These are phyloP conservation scores for Polylopha cassiicola DNA, from an alignment of 2,888 invertebrate species.

Conservation along the genomic window DNA sequence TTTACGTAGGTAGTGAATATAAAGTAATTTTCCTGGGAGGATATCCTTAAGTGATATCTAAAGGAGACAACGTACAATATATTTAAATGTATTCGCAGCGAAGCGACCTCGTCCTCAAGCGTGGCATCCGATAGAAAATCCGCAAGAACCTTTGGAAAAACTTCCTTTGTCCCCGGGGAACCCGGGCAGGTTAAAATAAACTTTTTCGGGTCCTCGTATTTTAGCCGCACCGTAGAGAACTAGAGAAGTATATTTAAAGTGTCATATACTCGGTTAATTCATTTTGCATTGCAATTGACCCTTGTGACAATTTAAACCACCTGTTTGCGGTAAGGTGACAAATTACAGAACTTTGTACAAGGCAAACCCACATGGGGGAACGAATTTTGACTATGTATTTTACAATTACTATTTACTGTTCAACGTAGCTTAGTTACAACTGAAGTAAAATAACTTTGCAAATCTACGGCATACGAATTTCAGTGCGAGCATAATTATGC, in stretches of 20 bases:
- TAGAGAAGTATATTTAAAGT: slow-evolving; percentile 12
- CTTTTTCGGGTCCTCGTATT: slow-evolving; percentile 39
- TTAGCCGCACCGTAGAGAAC: slow-evolving; percentile 24
- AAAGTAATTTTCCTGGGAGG: slow-evolving; percentile 7
- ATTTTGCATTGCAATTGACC: too few species aligned
- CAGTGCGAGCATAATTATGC: too few species aligned
- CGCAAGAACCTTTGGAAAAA: slow-evolving; percentile 42
- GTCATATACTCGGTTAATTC: slow-evolving; percentile 9
- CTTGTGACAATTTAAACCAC: too few species aligned
- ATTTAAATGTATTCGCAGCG: slow-evolving; percentile 55
- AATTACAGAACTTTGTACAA: too few species aligned
- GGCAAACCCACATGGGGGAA: too few species aligned
- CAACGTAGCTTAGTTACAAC: too few species aligned
- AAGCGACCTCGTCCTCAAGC: slow-evolving; percentile 37
- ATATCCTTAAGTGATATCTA: slow-evolving; percentile 19
- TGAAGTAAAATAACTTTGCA: too few species aligned
- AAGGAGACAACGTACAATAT: slow-evolving; percentile 30
- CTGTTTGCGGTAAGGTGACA: too few species aligned
- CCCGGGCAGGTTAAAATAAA: slow-evolving; percentile 51
- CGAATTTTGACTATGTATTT: too few species aligned
- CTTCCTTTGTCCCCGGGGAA: slow-evolving; percentile 39
- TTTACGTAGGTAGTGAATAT: slow-evolving; percentile 1
- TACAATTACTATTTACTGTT: too few species aligned
- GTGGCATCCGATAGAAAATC: slow-evolving; percentile 45
- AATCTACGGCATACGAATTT: too few species aligned